A percentile compares a stretch with the other conserved stretches of the same genome.
Evolutionary conservation across 2,797 vertebrate species (phyloP).

Genomic region (Yasuhikotakia modesta): DNA sequence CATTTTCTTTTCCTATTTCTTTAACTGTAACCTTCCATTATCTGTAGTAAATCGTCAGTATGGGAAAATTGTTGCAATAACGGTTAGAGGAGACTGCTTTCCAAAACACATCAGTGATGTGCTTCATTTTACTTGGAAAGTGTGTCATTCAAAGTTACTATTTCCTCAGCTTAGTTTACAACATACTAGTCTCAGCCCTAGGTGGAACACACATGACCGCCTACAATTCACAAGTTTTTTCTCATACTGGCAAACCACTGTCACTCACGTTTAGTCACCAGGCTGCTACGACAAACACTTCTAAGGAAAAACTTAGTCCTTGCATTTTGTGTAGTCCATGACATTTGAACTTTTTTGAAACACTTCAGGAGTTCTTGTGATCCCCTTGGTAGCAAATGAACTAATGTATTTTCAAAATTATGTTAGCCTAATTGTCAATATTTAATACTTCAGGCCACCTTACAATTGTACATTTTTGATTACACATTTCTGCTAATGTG

Average conservation of each 20-base stretch:
- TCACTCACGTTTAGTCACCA: background rate
- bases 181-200: background rate
- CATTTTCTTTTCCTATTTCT: background rate
- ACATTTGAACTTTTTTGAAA: background rate
- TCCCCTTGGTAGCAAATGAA: background rate
- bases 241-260: background rate
- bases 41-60: constrained; percentile 10
- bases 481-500: background rate
- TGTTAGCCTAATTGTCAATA: too few species aligned
- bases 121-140: constrained; percentile 1
- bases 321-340: too few species aligned
- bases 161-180: constrained; percentile 7
- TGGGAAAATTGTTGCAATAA: constrained; percentile 15
- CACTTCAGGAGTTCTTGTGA: background rate
- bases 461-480: background rate
- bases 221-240: background rate
- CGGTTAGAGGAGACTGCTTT: constrained; percentile 3
- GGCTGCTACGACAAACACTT: background rate
- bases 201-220: constrained; percentile 1
- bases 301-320: background rate
- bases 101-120: constrained; percentile 10
- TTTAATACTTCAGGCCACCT: too few species aligned
- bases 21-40: constrained; percentile 14
- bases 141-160: constrained; percentile 7
- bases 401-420: too few species aligned